Evolutionary conservation across 2,797 vertebrate genomes (phyloP).

Genomic region (Xiphophorus birchmanni): DNA sequence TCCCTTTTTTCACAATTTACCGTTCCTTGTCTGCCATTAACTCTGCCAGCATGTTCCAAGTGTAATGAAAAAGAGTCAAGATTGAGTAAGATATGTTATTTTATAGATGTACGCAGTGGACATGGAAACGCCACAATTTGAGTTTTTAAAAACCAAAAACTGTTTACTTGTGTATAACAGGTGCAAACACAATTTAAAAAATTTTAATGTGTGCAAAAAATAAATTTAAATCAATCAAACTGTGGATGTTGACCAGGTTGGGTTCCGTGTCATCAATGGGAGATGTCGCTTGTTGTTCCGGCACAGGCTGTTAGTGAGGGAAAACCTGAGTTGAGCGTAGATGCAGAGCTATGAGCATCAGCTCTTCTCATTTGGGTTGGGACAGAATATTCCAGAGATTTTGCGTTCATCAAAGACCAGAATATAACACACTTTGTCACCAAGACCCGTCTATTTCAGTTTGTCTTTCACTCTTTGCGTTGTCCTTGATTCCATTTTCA

Average conservation of each 20-base stretch:
- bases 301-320: too few relatives aligned
- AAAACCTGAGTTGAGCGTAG: not conserved
- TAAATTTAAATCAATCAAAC: not conserved
- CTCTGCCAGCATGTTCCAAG: too few relatives aligned
- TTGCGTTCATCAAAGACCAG: not conserved
- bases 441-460: not conserved
- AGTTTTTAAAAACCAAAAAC: not conserved
- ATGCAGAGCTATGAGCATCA: not conserved
- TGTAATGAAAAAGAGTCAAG: too few relatives aligned
- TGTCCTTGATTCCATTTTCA: not conserved
- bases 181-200: not conserved
- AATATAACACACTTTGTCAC: not conserved
- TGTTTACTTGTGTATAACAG: not conserved
- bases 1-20: too few relatives aligned
- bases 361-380: not conserved
- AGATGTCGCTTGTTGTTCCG: not conserved
- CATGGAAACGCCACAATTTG: not conserved
- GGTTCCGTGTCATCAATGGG: not conserved
- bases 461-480: not conserved
- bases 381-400: not conserved
- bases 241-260: not conserved
- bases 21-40: too few relatives aligned
- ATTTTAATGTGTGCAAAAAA: not conserved
- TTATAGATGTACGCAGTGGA: too few relatives aligned
- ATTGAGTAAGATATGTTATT: too few relatives aligned